Evolutionary conservation across 2,888 invertebrate genomes (phyloP).

Genomic region (Blastobasis lacticolella): DNA sequence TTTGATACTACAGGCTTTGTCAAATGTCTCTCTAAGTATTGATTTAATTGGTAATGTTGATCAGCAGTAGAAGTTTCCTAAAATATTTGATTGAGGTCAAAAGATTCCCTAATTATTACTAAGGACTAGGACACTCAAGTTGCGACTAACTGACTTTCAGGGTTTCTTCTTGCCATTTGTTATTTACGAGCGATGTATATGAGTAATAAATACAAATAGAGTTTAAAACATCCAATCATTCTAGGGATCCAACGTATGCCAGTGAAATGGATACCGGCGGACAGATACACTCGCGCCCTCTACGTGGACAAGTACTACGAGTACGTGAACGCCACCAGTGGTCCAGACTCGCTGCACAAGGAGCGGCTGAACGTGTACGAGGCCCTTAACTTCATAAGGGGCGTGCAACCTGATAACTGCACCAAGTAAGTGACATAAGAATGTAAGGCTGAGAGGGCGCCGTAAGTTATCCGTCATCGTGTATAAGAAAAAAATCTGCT

Average conservation of each 20-base stretch:
- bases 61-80: too few relatives aligned
- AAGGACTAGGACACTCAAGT: too few relatives aligned
- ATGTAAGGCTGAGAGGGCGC: too few relatives aligned
- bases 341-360: conserved; percentile 78
- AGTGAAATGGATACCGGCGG: conserved; percentile 86
- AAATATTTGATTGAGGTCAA: too few relatives aligned
- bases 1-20: too few relatives aligned
- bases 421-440: conserved; percentile 55
- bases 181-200: not conserved
- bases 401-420: conserved; percentile 78
- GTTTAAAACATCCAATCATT: not conserved
- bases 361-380: conserved; percentile 84
- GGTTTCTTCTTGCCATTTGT: too few relatives aligned
- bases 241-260: conserved; percentile 90
- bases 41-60: too few relatives aligned
- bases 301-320: conserved; percentile 83
- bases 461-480: too few relatives aligned
- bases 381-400: conserved; percentile 83
- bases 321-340: conserved; percentile 81
- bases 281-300: conserved; percentile 79
- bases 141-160: too few relatives aligned
- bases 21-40: too few relatives aligned
- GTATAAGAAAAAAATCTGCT: too few relatives aligned
- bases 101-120: too few relatives aligned
- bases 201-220: not conserved